Evolutionary conservation across 2,113 vertebrate genomes (phyloP).

Genomic region (Chunga burmeisteri): DNA sequence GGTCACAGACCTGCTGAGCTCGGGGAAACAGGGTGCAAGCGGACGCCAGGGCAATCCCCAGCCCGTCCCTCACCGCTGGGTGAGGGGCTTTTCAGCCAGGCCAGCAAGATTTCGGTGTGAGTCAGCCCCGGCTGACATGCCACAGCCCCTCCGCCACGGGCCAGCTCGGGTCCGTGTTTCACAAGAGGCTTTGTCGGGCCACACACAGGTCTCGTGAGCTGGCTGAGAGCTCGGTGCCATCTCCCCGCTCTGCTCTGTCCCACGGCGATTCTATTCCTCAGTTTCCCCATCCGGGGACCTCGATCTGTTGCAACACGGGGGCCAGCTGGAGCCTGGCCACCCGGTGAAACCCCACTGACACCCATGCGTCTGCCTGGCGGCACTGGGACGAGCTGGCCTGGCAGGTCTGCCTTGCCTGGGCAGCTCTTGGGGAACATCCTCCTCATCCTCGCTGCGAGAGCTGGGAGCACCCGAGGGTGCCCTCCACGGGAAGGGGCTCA

Average conservation of each 20-base stretch:
- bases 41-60: neutral
- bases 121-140: neutral
- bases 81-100: neutral
- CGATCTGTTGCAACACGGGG: neutral
- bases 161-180: neutral
- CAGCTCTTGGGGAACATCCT: neutral
- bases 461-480: neutral
- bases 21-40: fast-evolving
- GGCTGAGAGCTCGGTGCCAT: neutral
- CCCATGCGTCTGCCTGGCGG: fast-evolving
- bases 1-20: neutral
- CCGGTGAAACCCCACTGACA: fast-evolving
- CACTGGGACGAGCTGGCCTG: fast-evolving
- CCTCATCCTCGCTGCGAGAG: neutral
- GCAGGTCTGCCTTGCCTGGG: neutral
- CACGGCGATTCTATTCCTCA: neutral
- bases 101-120: neutral
- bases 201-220: neutral
- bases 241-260: neutral
- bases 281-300: neutral
- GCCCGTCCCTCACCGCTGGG: fast-evolving
- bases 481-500: neutral
- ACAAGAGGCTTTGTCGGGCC: neutral
- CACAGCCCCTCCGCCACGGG: neutral
- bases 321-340: no score